Percentiles rank a stretch among this genome's conserved stretches.
Conservation (phyloP, 2,797 vertebrate genomes). For the Echeneis naucrates region DNA sequence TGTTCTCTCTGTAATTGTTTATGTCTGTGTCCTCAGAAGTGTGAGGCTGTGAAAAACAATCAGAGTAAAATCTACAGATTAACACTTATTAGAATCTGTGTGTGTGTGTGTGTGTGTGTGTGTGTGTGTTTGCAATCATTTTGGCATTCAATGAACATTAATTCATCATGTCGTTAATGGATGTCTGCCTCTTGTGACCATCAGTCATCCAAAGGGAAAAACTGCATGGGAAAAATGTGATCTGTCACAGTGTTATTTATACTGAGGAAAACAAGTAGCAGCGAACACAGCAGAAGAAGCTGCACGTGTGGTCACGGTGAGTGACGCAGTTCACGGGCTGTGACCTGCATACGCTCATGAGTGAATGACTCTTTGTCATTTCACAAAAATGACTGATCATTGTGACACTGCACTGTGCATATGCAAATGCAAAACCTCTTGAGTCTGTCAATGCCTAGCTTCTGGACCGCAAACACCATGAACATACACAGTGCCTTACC, state of each 20-base stretch:
- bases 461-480: neutral
- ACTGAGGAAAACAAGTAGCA: slow-evolving; percentile 18
- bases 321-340: neutral
- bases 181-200: slow-evolving; percentile 31
- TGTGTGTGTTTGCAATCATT: neutral
- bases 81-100: neutral
- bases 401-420: neutral
- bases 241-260: slow-evolving; percentile 33
- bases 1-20: neutral
- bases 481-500: too few relatives aligned
- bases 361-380: slow-evolving; percentile 12
- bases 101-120: neutral
- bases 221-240: slow-evolving; percentile 51
- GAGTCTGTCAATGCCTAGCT: slow-evolving; percentile 1
- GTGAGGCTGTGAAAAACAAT: slow-evolving; percentile 10
- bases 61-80: slow-evolving; percentile 2
- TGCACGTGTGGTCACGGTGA: neutral
- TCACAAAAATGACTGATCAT: neutral
- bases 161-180: slow-evolving; percentile 38
- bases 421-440: neutral
- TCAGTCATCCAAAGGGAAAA: slow-evolving; percentile 40
- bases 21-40: neutral
- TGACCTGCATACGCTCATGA: neutral
- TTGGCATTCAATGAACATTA: slow-evolving; percentile 18
- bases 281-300: neutral